Evolutionary conservation across 1,140 invertebrate species (phyloP).

Genomic region (Aphis craccivora): DNA sequence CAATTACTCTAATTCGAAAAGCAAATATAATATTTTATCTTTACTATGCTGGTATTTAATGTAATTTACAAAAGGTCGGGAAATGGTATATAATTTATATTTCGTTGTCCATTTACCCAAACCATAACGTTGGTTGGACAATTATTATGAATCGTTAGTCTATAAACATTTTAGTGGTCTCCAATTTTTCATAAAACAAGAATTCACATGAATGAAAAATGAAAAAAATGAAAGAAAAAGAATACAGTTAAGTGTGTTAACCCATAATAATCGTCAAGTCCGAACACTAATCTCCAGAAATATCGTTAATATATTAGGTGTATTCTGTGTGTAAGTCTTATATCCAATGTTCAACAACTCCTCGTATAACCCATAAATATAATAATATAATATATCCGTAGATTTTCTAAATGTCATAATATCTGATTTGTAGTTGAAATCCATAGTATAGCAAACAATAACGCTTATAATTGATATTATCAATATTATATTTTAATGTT

Average conservation of each 20-base stretch:
- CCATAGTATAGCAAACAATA: neutral
- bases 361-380: neutral
- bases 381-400: neutral
- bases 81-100: constrained; percentile 8
- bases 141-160: neutral
- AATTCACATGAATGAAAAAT: neutral
- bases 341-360: neutral
- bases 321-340: neutral
- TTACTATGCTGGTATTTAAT: neutral
- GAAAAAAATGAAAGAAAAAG: neutral
- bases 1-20: neutral
- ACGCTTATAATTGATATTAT: neutral
- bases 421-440: neutral
- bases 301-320: neutral
- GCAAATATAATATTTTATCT: neutral
- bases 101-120: constrained; percentile 3
- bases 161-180: neutral
- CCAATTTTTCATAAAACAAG: neutral
- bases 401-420: neutral
- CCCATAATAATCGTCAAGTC: neutral
- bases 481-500: no score
- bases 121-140: neutral
- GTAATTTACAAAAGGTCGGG: constrained; percentile 7
- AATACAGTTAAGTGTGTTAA: neutral
- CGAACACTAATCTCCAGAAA: neutral